phyloP scores from a whole-genome alignment of 92 coral and sea anemone species.

The Montipora capitata region DNA sequence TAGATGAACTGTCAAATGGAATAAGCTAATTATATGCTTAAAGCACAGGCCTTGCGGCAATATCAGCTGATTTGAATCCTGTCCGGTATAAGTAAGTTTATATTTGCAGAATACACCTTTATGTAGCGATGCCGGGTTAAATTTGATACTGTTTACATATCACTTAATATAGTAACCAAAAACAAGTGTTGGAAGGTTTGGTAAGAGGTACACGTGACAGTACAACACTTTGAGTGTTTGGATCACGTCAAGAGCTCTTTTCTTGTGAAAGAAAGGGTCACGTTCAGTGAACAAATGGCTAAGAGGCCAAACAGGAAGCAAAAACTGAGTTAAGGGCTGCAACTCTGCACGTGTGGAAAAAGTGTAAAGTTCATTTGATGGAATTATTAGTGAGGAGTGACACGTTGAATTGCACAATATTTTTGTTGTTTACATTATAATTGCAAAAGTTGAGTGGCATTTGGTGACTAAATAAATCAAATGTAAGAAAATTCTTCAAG shows the following conservation, averaged over 20 bases:
- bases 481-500: not conserved
- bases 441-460: not conserved
- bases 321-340: not conserved
- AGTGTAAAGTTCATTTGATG: not conserved
- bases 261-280: not conserved
- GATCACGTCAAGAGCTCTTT: constrained; percentile 19
- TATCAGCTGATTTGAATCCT: not conserved
- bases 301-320: not conserved
- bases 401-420: constrained; percentile 16
- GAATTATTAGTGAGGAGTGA: constrained; percentile 8
- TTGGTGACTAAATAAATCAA: constrained; percentile 16
- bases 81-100: constrained; percentile 5
- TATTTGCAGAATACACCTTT: not conserved
- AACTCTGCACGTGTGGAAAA: constrained; percentile 9
- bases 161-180: not conserved
- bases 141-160: constrained; percentile 45
- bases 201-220: constrained; percentile 12
- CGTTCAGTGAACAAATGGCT: not conserved
- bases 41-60: constrained; percentile 5
- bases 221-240: not conserved
- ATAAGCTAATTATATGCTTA: not conserved
- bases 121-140: not conserved
- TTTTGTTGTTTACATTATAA: constrained; percentile 10
- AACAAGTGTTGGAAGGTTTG: constrained; percentile 7
- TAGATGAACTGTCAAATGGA: not conserved